Evolutionary conservation across 2,888 invertebrate genomes (phyloP).

Genomic region (Alentia gelatinosa): DNA sequence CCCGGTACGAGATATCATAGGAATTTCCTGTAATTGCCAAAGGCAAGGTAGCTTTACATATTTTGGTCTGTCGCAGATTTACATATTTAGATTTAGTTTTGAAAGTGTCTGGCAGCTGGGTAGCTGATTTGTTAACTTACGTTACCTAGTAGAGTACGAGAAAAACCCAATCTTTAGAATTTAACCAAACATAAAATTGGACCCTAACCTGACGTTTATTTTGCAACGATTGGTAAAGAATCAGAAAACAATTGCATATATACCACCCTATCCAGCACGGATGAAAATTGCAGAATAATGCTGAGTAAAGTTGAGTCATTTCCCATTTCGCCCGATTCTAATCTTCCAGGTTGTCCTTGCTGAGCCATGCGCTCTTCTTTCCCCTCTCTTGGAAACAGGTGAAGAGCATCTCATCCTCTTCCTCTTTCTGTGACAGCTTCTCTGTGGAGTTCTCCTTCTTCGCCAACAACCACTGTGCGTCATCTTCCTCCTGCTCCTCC

Average conservation of each 20-base stretch:
- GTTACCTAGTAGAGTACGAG: too few species aligned
- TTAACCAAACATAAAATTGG: neutral
- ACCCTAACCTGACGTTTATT: neutral
- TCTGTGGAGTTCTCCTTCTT: neutral
- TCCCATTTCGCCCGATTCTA: neutral
- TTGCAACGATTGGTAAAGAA: neutral
- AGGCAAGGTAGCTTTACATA: too few species aligned
- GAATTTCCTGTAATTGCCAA: too few species aligned
- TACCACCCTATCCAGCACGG: neutral
- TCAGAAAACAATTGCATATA: neutral
- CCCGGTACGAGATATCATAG: too few species aligned
- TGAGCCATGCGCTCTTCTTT: neutral
- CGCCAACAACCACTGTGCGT: slow-evolving; percentile 11
- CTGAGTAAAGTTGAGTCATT: neutral
- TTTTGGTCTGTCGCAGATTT: too few species aligned
- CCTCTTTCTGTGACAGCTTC: neutral
- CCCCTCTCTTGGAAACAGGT: slow-evolving; percentile 23
- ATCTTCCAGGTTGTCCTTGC: neutral
- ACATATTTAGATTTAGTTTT: too few species aligned
- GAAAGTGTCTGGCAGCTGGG: too few species aligned
- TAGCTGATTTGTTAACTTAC: too few species aligned
- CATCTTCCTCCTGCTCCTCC: slow-evolving; percentile 45
- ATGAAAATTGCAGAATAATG: neutral
- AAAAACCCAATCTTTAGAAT: neutral
- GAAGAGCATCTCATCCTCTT: neutral